Base-by-base conservation (phyloP, 1,140 invertebrate species). In the Lasioglossum albipes region DNA sequence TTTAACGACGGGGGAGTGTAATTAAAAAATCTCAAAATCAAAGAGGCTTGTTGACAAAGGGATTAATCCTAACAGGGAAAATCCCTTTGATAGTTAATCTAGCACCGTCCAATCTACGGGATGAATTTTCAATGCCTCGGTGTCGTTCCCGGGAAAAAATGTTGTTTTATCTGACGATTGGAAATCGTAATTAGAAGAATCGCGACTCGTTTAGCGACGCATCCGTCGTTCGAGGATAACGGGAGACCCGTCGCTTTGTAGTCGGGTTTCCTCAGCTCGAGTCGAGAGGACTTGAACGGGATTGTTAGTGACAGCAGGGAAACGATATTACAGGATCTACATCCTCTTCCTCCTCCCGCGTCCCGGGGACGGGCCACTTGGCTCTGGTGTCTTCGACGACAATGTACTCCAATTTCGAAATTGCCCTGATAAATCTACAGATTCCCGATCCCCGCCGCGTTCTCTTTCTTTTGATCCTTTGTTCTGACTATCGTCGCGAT, bases 231-330 rank as follows among this genome's bases (percentile, higher is more conserved):
- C n/a, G 76, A 71, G 59, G 54, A 73, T 64, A 54, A 16, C n/a
- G 31, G 9, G 49, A 65, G 10, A 10, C 6, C 13, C 22, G 13
- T 18, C 59, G 59, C 49, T 74, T 67, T 52, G 67, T 67, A 52
- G 78, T 79, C 78, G 20, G 52, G 52, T 61, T 74, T 67, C 42
- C 20, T 59, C 41, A 6, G 59, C 62, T 67, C 71, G 52, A 75
- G 22, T 61, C n/a, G 41, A 67, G 27, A 13, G 52, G 71, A 67
- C 72, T 74, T 36, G n/a, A n/a, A n/a, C 1, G 42, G 71, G 64
- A 66, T 79, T 75, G 16, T 41, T 49, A 31, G 36, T 59, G 70
- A 74, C 62, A 57, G 31, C 36, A 36, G 9, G 42, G 49, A 59
- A 49, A 54, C 64, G 7, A 2, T 62, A 57, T 79, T 45, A 62